A percentile compares a stretch with the other conserved stretches of the same genome.
Conservation (phyloP, 2,113 vertebrate genomes). For the Plecturocebus donacophilus region DNA sequence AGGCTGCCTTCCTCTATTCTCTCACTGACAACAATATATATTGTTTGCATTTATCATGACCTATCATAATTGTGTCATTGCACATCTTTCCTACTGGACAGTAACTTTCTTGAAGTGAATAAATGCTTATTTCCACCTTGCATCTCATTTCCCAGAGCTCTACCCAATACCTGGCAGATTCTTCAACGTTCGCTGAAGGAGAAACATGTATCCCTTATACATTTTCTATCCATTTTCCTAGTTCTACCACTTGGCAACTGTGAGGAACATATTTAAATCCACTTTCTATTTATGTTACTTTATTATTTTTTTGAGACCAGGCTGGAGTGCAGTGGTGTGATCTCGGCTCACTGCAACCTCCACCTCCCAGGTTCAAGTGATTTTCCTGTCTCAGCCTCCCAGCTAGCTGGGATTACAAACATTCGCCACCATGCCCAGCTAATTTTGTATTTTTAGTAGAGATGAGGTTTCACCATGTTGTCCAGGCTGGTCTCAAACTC, state of each 20-base stretch:
- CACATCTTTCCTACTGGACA: background rate
- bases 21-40: background rate
- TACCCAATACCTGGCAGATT: background rate
- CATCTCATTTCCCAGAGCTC: background rate
- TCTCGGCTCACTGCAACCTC: too few species aligned
- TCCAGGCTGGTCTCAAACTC: too few species aligned
- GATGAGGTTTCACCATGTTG: too few species aligned
- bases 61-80: background rate
- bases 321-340: too few species aligned
- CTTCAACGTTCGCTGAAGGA: conserved; percentile 34
- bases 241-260: background rate
- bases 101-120: background rate
- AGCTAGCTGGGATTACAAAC: too few species aligned
- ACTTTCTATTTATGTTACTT: background rate
- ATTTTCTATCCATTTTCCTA: background rate
- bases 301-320: too few species aligned
- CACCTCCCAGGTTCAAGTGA: too few species aligned
- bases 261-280: background rate
- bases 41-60: background rate
- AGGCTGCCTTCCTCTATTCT: background rate
- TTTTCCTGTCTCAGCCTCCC: too few species aligned
- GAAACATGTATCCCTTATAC: background rate
- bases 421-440: too few species aligned
- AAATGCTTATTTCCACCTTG: conserved; percentile 10
- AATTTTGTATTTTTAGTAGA: too few species aligned